These are phyloP conservation scores for Benthosema pterotum DNA, from an alignment of 2,797 vertebrate genomes.

Conservation along the genomic window DNA sequence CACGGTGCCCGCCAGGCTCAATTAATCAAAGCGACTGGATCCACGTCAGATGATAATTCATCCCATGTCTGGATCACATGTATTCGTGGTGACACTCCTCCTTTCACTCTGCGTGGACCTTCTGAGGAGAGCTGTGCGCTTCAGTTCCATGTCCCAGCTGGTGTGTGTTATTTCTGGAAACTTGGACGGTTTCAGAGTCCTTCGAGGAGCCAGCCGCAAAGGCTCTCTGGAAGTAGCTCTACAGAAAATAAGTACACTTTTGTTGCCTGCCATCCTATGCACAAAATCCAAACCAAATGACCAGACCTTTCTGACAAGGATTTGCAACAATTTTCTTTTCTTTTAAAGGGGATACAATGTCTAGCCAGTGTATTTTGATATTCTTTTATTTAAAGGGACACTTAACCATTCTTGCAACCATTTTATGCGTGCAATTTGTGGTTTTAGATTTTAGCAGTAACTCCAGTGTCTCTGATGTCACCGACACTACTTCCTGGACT, in stretches of 20 bases:
- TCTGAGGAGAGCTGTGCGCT: slow-evolving; percentile 56
- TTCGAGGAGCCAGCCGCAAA: slow-evolving; percentile 62
- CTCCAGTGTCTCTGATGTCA: too few relatives aligned
- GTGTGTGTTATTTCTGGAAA: slow-evolving; percentile 73
- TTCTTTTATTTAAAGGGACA: too few relatives aligned
- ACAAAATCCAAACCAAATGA: slow-evolving; percentile 20
- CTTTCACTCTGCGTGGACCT: slow-evolving; percentile 45
- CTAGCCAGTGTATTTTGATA: too few relatives aligned
- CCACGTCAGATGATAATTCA: slow-evolving; percentile 49
- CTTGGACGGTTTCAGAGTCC: slow-evolving; percentile 72
- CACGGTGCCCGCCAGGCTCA: slow-evolving; percentile 46
- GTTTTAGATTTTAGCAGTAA: too few relatives aligned
- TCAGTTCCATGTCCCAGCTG: slow-evolving; percentile 74
- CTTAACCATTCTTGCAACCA: too few relatives aligned
- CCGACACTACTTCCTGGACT: too few relatives aligned
- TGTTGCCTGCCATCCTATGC: slow-evolving; percentile 34
- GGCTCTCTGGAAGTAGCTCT: slow-evolving; percentile 70
- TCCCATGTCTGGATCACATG: slow-evolving; percentile 52
- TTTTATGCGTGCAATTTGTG: too few relatives aligned
- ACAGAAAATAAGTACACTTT: slow-evolving; percentile 32
- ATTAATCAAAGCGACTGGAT: slow-evolving; percentile 61
- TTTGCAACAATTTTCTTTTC: neutral
- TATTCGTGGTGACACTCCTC: slow-evolving; percentile 47
- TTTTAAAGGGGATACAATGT: neutral
- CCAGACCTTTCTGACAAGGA: neutral